Evolutionary conservation across 1,140 invertebrate species (phyloP).

Genomic region (Zophobas atratus): DNA sequence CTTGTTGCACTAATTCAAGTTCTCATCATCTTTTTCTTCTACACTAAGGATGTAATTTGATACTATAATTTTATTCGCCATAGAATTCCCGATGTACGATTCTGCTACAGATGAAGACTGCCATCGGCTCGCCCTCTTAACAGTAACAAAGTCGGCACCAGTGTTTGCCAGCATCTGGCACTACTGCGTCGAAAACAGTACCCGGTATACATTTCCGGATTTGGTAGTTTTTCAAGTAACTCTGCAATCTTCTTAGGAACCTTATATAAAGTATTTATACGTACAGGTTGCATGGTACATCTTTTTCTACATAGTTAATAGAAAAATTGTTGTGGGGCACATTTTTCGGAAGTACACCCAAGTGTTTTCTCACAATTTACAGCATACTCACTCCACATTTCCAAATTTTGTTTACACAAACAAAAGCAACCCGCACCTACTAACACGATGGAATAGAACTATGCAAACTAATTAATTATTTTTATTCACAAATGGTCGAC

Average conservation of each 20-base stretch:
- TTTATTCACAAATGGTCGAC: too few species aligned
- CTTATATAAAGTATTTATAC: conserved; percentile 1
- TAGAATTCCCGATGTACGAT: not conserved
- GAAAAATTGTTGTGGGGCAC: not conserved
- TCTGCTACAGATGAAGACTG: conserved; percentile 13
- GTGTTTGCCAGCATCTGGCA: not conserved
- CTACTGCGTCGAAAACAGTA: conserved; percentile 11
- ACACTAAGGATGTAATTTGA: not conserved
- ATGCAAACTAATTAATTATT: too few species aligned
- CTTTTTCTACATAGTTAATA: not conserved
- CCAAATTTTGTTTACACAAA: too few species aligned
- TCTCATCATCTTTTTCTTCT: too few species aligned
- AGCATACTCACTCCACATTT: not conserved
- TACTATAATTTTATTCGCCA: conserved; percentile 14
- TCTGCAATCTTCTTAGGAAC: conserved; percentile 11
- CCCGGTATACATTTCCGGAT: conserved; percentile 18
- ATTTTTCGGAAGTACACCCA: not conserved
- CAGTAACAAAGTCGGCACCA: conserved; percentile 4
- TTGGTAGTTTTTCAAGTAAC: conserved; percentile 1
- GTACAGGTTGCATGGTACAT: not conserved
- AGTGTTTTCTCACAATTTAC: not conserved
- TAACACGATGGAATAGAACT: too few species aligned
- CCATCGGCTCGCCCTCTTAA: conserved; percentile 6
- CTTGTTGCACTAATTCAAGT: too few species aligned
- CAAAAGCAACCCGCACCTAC: too few species aligned